Conservation (phyloP, 2,113 vertebrate species). For the Ictidomys tridecemlineatus region DNA sequence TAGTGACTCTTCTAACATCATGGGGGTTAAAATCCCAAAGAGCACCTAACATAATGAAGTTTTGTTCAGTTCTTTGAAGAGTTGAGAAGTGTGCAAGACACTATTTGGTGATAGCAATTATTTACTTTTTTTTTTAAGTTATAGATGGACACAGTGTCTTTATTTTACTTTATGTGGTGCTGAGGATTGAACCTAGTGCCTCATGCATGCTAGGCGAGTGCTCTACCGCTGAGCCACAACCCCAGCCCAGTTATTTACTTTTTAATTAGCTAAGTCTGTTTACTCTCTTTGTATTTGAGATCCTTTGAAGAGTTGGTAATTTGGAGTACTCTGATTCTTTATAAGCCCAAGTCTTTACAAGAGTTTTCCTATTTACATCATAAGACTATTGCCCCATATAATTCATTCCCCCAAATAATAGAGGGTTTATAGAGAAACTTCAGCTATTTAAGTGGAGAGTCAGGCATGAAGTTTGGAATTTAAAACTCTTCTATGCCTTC, state of each 20-base stretch:
- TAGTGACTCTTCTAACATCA: constrained; percentile 43
- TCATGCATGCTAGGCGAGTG: too few species aligned
- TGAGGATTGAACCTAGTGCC: too few species aligned
- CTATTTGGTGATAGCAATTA: constrained; percentile 14
- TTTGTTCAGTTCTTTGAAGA: constrained; percentile 50
- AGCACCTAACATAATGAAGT: neutral
- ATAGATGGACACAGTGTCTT: too few species aligned
- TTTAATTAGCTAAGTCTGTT: constrained; percentile 56
- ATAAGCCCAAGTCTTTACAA: constrained; percentile 9
- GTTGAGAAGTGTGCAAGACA: constrained; percentile 23
- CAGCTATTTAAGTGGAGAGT: constrained; percentile 2
- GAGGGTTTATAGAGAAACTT: neutral
- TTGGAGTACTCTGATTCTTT: constrained; percentile 31
- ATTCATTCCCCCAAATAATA: constrained; percentile 39
- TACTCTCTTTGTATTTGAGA: constrained; percentile 54
- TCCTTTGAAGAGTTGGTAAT: constrained; percentile 52
- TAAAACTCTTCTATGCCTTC: neutral
- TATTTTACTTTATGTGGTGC: too few species aligned
- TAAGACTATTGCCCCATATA: constrained; percentile 18
- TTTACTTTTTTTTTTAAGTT: constrained; percentile 31
- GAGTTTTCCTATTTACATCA: constrained; percentile 8
- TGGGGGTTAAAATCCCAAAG: constrained; percentile 55
- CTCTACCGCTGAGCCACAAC: too few species aligned
- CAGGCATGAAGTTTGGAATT: neutral
- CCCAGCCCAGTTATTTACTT: constrained; percentile 11